phyloP scores from a whole-genome alignment of 2,888 invertebrate species.

The Nasonovia ribisnigri region DNA sequence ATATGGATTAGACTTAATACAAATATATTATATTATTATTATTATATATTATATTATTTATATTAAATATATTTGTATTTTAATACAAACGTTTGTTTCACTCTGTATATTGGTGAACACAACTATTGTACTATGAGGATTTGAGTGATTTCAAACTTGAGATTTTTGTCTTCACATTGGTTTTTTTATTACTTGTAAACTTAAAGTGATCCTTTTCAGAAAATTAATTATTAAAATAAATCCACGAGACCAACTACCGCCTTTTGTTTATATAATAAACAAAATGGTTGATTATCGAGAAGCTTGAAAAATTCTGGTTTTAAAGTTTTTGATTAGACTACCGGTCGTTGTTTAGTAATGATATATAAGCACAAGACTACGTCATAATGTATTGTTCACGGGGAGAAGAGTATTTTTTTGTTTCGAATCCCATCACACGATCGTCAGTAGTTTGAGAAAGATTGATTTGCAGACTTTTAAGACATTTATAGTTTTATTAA shows the following conservation, averaged over 20 bases:
- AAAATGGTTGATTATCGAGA: neutral
- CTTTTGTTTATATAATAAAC: neutral
- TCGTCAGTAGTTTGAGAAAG: neutral
- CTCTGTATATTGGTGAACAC: neutral
- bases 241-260: neutral
- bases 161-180: neutral
- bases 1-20: neutral
- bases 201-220: neutral
- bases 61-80: too few species aligned
- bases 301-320: neutral
- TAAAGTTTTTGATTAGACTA: neutral
- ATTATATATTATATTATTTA: too few species aligned
- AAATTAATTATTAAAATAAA: neutral
- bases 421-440: neutral
- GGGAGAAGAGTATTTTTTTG: neutral
- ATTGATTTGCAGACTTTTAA: neutral
- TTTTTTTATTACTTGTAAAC: neutral
- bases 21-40: too few species aligned
- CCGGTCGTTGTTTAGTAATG: neutral
- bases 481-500: neutral
- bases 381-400: neutral
- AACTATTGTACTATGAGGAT: neutral
- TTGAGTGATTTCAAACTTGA: neutral
- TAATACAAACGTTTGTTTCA: neutral
- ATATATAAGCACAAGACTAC: neutral